Evolutionary conservation across 1,140 invertebrate species (phyloP).

Genomic region (Teleopsis dalmanni): DNA sequence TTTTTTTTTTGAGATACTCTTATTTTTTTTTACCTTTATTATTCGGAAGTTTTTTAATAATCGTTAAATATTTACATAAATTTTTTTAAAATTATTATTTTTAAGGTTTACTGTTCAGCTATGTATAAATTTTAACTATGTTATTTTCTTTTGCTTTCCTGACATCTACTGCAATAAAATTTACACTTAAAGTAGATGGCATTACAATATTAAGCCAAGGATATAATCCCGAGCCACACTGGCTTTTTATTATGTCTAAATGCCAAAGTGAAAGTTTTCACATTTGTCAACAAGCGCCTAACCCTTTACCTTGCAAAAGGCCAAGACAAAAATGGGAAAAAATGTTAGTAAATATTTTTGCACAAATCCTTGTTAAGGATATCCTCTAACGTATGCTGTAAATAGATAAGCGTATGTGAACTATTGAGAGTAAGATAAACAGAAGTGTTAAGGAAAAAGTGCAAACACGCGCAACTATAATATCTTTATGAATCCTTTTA

Average conservation of each 20-base stretch:
- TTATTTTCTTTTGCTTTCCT: constrained; percentile 2
- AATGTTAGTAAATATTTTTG: constrained; percentile 1
- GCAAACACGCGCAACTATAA: constrained; percentile 14
- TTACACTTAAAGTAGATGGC: constrained; percentile 11
- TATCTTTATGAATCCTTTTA: constrained; percentile 19
- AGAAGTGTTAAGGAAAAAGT: constrained; percentile 12
- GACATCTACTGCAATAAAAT: constrained; percentile 8
- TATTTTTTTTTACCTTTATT: no score
- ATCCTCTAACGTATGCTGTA: constrained; percentile 12
- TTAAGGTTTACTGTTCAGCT: neutral
- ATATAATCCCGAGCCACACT: no score
- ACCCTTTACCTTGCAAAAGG: constrained; percentile 21
- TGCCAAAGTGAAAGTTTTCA: constrained; percentile 14
- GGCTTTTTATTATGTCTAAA: no score
- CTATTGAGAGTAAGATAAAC: constrained; percentile 40
- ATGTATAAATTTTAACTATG: neutral
- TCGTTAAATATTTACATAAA: neutral
- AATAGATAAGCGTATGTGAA: constrained; percentile 40
- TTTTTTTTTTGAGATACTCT: no score
- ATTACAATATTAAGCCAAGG: constrained; percentile 38
- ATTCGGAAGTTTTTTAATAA: no score
- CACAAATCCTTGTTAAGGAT: constrained; percentile 1
- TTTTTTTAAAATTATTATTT: neutral
- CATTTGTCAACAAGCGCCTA: constrained; percentile 16
- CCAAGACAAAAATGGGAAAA: neutral